Percentiles rank a stretch among this genome's conserved stretches.
Conservation (phyloP, 1,140 invertebrate genomes). For the Trachymyrmex septentrionalis region DNA sequence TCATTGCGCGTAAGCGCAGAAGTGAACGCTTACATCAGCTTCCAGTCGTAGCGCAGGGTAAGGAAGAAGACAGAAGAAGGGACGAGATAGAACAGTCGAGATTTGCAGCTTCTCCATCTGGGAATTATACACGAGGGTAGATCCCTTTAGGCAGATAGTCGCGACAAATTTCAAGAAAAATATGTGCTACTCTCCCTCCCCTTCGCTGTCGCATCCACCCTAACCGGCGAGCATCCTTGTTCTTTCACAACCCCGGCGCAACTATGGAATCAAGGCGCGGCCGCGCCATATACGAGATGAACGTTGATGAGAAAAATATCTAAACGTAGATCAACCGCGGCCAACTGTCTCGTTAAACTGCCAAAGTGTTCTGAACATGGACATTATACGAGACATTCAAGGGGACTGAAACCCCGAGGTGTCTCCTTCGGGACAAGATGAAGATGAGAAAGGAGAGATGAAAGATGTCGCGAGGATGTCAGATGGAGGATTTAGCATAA, state of each 20-base stretch:
- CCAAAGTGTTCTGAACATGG: conserved; percentile 75
- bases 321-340: conserved; percentile 83
- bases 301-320: conserved; percentile 85
- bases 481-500: conserved; percentile 1
- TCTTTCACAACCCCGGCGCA: conserved; percentile 34
- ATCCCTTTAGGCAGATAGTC: conserved; percentile 82
- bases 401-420: conserved; percentile 12
- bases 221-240: conserved; percentile 17
- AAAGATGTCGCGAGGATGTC: neutral
- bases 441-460: conserved; percentile 32
- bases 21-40: conserved; percentile 82
- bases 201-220: conserved; percentile 65
- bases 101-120: conserved; percentile 81
- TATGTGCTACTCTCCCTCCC: conserved; percentile 74
- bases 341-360: conserved; percentile 80
- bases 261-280: conserved; percentile 7
- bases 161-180: conserved; percentile 86
- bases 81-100: conserved; percentile 76
- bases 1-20: conserved; percentile 67
- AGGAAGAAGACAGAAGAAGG: conserved; percentile 13
- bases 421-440: neutral
- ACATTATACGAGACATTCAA: conserved; percentile 65
- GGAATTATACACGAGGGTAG: conserved; percentile 85
- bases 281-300: conserved; percentile 32
- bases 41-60: conserved; percentile 22